Percentiles rank a stretch among this genome's conserved stretches.
phyloP scores from a whole-genome alignment of 2,888 invertebrate species.

The Chrysolina haemoptera region DNA sequence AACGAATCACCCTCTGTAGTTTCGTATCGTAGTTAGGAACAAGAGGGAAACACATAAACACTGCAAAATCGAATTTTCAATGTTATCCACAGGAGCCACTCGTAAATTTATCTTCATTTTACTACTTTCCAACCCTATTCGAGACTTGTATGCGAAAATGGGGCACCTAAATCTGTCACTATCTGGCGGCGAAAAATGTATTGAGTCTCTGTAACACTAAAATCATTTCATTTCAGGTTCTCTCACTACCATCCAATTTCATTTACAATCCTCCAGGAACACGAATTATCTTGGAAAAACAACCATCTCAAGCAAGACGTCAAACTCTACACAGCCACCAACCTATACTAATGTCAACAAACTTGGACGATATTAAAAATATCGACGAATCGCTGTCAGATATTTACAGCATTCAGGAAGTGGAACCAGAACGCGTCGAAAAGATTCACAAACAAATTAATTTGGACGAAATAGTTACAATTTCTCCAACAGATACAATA shows the following conservation, averaged over 20 bases:
- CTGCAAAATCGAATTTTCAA: too few relatives aligned
- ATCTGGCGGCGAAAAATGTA: too few relatives aligned
- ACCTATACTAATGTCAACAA: slow-evolving; percentile 69
- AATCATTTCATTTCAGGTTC: slow-evolving; percentile 71
- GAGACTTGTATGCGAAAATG: too few relatives aligned
- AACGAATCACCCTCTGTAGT: too few relatives aligned
- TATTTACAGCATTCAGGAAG: slow-evolving; percentile 65
- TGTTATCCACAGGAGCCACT: too few relatives aligned
- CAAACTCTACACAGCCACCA: slow-evolving; percentile 74
- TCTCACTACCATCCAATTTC: slow-evolving; percentile 88
- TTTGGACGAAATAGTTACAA: slow-evolving; percentile 62
- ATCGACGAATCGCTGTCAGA: slow-evolving; percentile 71
- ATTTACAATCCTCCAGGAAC: slow-evolving; percentile 83
- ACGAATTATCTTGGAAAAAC: slow-evolving; percentile 61
- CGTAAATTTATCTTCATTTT: too few relatives aligned
- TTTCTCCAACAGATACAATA: slow-evolving; percentile 52
- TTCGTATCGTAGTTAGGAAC: too few relatives aligned
- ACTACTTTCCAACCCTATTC: too few relatives aligned
- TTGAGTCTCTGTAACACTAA: not conserved
- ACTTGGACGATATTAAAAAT: slow-evolving; percentile 69
- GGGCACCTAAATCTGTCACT: too few relatives aligned
- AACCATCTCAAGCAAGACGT: slow-evolving; percentile 58
- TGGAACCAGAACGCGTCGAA: slow-evolving; percentile 62
- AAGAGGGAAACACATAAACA: too few relatives aligned
- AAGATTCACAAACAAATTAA: slow-evolving; percentile 62